These are phyloP conservation scores for Actenoides lindsayi DNA, from an alignment of 2,113 vertebrate genomes.

Conservation along the genomic window DNA sequence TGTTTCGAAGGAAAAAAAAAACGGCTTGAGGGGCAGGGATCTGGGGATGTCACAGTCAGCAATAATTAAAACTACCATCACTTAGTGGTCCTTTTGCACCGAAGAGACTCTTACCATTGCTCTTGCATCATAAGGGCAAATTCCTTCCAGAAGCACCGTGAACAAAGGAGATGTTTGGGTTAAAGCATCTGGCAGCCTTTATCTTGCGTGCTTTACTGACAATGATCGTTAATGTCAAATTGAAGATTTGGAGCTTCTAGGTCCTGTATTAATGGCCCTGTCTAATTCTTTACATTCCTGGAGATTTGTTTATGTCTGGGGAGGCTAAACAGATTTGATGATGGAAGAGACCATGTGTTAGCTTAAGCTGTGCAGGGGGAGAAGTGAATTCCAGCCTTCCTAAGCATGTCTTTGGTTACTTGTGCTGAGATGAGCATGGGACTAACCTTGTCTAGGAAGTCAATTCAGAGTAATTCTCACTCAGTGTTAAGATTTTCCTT, in stretches of 20 bases:
- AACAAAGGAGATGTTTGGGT: neutral
- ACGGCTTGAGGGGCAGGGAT: neutral
- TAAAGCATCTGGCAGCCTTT: neutral
- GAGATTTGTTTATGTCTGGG: neutral
- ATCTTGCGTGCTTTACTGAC: neutral
- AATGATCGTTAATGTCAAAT: neutral
- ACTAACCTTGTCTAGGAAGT: neutral
- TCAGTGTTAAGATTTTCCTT: neutral
- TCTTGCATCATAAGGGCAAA: neutral
- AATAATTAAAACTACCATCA: neutral
- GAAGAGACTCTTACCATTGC: neutral
- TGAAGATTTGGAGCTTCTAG: neutral
- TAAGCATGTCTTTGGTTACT: neutral
- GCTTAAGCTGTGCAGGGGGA: neutral
- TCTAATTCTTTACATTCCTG: slow-evolving; percentile 44
- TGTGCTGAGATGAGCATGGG: neutral
- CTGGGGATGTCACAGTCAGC: neutral
- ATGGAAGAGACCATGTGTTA: neutral
- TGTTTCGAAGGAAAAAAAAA: neutral
- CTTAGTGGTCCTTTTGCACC: neutral
- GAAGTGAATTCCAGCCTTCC: neutral
- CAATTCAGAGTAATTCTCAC: neutral
- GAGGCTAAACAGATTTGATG: neutral
- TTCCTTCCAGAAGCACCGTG: neutral
- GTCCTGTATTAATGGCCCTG: neutral